Conservation (phyloP, 2,113 vertebrate genomes). For the Istiophorus platypterus region DNA sequence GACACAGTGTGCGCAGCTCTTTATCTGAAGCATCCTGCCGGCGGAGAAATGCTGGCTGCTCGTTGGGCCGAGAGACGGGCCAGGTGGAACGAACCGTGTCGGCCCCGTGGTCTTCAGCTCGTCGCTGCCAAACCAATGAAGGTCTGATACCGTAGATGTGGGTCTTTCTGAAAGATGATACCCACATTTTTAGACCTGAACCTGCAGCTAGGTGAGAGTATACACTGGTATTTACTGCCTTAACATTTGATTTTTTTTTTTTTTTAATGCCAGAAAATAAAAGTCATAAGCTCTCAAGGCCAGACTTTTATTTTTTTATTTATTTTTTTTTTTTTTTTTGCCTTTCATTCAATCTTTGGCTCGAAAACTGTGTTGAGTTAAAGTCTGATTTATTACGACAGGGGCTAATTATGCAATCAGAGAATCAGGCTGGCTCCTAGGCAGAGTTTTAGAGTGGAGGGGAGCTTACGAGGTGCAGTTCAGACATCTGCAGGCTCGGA, state of each 20-base stretch:
- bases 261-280: not conserved
- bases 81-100: conserved; percentile 61
- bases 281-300: not conserved
- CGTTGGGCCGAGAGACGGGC: conserved; percentile 62
- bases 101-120: conserved; percentile 41
- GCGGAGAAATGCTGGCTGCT: conserved; percentile 69
- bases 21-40: conserved; percentile 61
- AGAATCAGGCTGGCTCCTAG: conserved; percentile 14
- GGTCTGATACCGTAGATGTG: not conserved
- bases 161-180: conserved; percentile 10
- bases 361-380: conserved; percentile 9
- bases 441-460: not conserved
- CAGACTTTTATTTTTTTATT: no score
- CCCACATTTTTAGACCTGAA: conserved; percentile 1
- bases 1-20: conserved; percentile 58
- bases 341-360: conserved; percentile 1
- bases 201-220: conserved; percentile 7
- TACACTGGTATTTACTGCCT: not conserved
- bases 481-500: conserved; percentile 16
- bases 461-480: conserved; percentile 4
- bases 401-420: conserved; percentile 37
- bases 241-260: conserved; percentile 9
- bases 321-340: no score
- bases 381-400: conserved; percentile 26
- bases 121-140: conserved; percentile 38